Evolutionary conservation across 2,888 invertebrate genomes (phyloP), one percentile per base, ranked within the genome.

Genomic region (Andrena praecox): DNA sequence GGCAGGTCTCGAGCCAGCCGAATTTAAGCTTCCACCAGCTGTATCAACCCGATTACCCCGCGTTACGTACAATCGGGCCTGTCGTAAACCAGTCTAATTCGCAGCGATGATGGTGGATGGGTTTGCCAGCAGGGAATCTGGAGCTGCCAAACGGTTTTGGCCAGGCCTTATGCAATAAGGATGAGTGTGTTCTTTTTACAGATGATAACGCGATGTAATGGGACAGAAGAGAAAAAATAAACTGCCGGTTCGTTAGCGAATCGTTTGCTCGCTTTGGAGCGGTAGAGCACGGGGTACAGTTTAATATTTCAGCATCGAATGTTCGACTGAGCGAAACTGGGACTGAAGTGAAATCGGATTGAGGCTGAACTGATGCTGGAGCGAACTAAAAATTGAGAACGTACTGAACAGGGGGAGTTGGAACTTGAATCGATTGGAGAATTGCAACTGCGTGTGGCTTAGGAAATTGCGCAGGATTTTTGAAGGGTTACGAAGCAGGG

Each of bases 21-120:
- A 85, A 85, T 85, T 85, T 66, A 63, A 31, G 64, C 60, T 54
- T 50, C 62, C 35, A 31, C 12, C 10, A 16, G 12, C 20, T 52
- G 10, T 50, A 48, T 66, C 82, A 42, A 82, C 35, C 35, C 64
- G 82, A 81, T 69, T 77, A 72, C 70, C 48, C 2, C 24, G 66
- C 20, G 71, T 27, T 59, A 42, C 52, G 29, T 6, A 31, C 52
- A 33, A 29, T 33, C 52, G 33, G 12, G 12, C 16, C 33, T 27
- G 48, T 54, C 31, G 42, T 29, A 60, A 50, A 31, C 31, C 42
- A 29, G 10, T 42, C 35, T 24, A n/a, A 54, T 54, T 71, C 24
- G 35, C 50, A 29, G 35, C 2, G 56, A 56, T 10, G 27, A 56
- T 10, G 56, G 56, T 1, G 10, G 56, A 56, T 56, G 2, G 24